phyloP scores from a whole-genome alignment of 2,113 vertebrate species.

The Stegastes partitus region DNA sequence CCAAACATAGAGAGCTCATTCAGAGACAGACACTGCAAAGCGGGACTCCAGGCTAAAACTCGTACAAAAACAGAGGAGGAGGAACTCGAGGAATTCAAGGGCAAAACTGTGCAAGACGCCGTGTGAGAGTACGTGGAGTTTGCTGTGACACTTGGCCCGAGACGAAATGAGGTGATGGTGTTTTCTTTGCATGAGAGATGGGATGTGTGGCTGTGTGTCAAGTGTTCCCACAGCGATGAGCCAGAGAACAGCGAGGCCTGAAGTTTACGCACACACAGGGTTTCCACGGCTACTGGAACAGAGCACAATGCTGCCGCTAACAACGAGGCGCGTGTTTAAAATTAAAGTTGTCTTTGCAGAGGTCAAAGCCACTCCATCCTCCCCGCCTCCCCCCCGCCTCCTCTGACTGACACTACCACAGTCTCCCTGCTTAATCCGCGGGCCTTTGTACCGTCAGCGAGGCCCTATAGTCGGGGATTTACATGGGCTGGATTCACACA shows the following conservation, averaged over 20 bases:
- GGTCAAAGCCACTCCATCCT: slow-evolving; percentile 45
- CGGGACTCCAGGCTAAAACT: slow-evolving; percentile 53
- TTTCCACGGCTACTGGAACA: slow-evolving; percentile 36
- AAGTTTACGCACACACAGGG: slow-evolving; percentile 17
- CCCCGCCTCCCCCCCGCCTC: no score
- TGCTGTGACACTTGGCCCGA: slow-evolving; percentile 3
- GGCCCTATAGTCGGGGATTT: slow-evolving; percentile 64
- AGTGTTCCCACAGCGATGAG: slow-evolving; percentile 5
- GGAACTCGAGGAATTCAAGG: slow-evolving; percentile 39
- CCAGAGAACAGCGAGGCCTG: not conserved
- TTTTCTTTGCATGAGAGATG: slow-evolving; percentile 23
- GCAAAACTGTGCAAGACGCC: slow-evolving; percentile 33
- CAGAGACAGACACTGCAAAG: slow-evolving; percentile 32
- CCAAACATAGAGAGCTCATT: slow-evolving; percentile 65
- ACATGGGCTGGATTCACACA: slow-evolving; percentile 65
- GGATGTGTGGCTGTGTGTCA: slow-evolving; percentile 23
- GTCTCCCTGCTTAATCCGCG: slow-evolving; percentile 69
- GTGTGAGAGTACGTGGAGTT: slow-evolving; percentile 3
- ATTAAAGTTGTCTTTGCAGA: slow-evolving; percentile 54
- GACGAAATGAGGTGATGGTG: slow-evolving; percentile 19
- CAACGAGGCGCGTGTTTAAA: slow-evolving; percentile 53
- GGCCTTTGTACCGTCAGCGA: slow-evolving; percentile 60
- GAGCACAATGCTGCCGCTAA: slow-evolving; percentile 19
- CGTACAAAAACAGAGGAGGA: slow-evolving; percentile 55
- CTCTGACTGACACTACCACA: slow-evolving; percentile 47